Evolutionary conservation across 1,140 invertebrate species (phyloP).

Genomic region (Formica selysi): DNA sequence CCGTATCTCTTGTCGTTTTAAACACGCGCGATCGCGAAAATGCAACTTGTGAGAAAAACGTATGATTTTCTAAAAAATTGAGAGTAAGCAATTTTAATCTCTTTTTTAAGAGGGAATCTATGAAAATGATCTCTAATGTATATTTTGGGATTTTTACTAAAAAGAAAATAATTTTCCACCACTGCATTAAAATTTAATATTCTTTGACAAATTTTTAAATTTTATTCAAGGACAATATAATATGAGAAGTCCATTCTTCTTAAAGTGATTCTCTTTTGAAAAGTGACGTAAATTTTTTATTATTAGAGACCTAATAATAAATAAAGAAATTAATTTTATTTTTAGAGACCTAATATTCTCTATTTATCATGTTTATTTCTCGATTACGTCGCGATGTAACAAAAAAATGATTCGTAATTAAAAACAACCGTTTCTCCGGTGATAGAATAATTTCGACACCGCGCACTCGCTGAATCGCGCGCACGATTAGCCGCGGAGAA

Average conservation of each 20-base stretch:
- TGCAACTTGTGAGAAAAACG: background rate
- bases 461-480: background rate
- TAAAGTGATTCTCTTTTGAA: too few species aligned
- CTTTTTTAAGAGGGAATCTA: background rate
- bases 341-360: background rate
- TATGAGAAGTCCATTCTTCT: background rate
- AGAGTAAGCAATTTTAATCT: background rate
- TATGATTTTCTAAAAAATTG: background rate
- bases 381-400: background rate
- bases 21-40: background rate
- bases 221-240: background rate
- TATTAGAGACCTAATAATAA: too few species aligned
- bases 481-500: constrained; percentile 44
- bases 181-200: background rate
- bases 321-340: background rate
- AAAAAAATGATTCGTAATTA: background rate
- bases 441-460: constrained; percentile 15
- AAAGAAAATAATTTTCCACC: background rate
- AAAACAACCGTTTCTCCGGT: background rate
- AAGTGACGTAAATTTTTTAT: too few species aligned
- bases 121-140: background rate
- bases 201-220: background rate
- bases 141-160: too few species aligned
- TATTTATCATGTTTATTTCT: background rate
- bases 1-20: background rate